These are phyloP conservation scores for Candoia aspera DNA, from an alignment of 2,113 vertebrate species.

Conservation along the genomic window DNA sequence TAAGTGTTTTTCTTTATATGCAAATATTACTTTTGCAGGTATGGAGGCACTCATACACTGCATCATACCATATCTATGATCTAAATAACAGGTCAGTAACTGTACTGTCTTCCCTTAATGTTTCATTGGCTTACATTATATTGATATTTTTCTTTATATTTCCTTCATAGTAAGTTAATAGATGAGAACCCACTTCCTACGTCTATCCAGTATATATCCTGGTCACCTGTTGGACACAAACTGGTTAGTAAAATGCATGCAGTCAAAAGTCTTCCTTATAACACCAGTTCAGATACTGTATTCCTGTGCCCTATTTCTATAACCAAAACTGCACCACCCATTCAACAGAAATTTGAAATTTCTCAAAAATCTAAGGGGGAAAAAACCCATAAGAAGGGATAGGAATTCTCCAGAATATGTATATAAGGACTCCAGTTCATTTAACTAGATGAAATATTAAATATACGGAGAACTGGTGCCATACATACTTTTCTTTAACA, in stretches of 20 bases:
- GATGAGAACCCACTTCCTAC: conserved; percentile 60
- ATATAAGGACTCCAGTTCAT: not conserved
- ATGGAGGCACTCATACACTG: conserved; percentile 80
- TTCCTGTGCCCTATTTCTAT: not conserved
- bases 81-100: conserved; percentile 71
- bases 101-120: not conserved
- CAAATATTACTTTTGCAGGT: conserved; percentile 70
- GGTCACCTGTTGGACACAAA: conserved; percentile 79
- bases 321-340: not conserved
- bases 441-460: not conserved
- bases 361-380: not conserved
- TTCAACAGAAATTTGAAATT: not conserved
- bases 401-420: not conserved
- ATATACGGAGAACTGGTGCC: not conserved
- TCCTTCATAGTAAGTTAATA: conserved; percentile 63
- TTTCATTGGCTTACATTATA: conserved; percentile 44
- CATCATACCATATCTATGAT: conserved; percentile 77
- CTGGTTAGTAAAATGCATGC: conserved; percentile 72
- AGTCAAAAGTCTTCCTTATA: not conserved
- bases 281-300: not conserved
- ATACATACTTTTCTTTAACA: not conserved
- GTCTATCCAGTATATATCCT: conserved; percentile 73
- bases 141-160: conserved; percentile 37
- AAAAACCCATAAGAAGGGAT: not conserved
- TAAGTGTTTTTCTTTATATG: conserved; percentile 24